These are phyloP conservation scores for Alitta virens DNA, from an alignment of 2,888 invertebrate genomes.

Conservation along the genomic window DNA sequence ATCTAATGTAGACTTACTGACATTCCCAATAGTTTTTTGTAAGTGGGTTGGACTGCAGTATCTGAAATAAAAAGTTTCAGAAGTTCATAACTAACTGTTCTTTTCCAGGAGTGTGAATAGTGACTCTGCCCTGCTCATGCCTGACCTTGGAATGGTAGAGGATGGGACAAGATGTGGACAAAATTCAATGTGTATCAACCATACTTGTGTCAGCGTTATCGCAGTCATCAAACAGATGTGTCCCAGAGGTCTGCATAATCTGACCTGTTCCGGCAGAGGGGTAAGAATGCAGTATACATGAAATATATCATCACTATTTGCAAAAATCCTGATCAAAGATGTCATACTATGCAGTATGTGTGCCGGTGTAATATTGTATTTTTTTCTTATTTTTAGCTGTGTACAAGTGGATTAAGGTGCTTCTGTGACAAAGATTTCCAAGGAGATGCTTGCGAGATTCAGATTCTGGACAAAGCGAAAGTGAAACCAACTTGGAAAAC, in stretches of 20 bases:
- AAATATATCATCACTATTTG: too few relatives aligned
- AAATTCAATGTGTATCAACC: conserved; percentile 85
- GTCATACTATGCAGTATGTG: too few relatives aligned
- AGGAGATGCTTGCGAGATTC: conserved; percentile 50
- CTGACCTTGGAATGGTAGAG: conserved; percentile 74
- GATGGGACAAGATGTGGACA: conserved; percentile 94
- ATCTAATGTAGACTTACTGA: too few relatives aligned
- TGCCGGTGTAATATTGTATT: too few relatives aligned
- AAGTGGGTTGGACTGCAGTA: too few relatives aligned
- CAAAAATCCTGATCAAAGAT: too few relatives aligned
- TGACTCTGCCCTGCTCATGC: not conserved
- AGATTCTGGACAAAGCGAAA: too few relatives aligned
- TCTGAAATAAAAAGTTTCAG: too few relatives aligned
- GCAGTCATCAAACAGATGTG: conserved; percentile 83
- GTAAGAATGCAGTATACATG: too few relatives aligned
- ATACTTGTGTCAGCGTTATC: conserved; percentile 83
- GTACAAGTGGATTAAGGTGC: conserved; percentile 89
- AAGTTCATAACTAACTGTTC: too few relatives aligned
- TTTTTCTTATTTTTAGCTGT: conserved; percentile 75
- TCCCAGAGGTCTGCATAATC: conserved; percentile 69
- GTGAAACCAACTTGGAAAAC: conserved; percentile 5
- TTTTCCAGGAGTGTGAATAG: conserved; percentile 34
- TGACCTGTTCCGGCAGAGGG: conserved; percentile 93
- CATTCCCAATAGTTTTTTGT: too few relatives aligned
- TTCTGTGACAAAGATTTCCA: conserved; percentile 76